Base-by-base conservation (phyloP, 2,113 vertebrate genomes). In the Prunella himalayana region DNA sequence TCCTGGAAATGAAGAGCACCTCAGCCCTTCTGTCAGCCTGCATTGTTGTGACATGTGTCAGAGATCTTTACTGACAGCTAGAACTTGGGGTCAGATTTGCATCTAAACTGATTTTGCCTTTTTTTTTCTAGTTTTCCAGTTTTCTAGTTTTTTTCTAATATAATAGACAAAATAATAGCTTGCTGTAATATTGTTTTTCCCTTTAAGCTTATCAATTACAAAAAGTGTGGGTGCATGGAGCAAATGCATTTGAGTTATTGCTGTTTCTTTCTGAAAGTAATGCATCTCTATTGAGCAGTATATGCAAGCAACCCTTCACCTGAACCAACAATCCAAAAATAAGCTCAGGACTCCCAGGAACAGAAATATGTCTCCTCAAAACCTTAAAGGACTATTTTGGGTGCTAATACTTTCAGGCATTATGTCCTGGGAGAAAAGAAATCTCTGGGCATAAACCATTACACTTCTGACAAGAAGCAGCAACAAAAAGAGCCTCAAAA, bases 381-480 rank as follows among this genome's bases (percentile, higher is more conserved):
- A 86, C 18, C 33, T 81, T 86, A 64, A 65, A 82, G 54, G 64
- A 61, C 47, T 92, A 27, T 88, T 95, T 86, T 4, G 6, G 45
- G 83, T 86, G 50, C 60, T 83, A 94, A 92, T 89, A 82, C 27
- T 60, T 79, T 82, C 78, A 50, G 65, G 73, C 92, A 95, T 47
- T 35, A 59, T 49, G 33, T 84, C 81, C 69, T 89, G 64, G 56
- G 56, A 91, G 61, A 86, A 96, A 75, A 89, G 19, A 11, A 49
- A 73, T 89, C 81, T 60, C 60, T 86, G 33, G 60, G 47, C 65
- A 89, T 50, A 89, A 95, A 71, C 73, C 30, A 63, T 94, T 94
- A 72, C 13, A 19, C 23, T 86, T 86, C 63, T 83, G 80, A 88
- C 68, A 91, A 80, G 80, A 83, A 77, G 53, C 86, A 92, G 63